phyloP scores from a whole-genome alignment of 2,888 invertebrate species.

The Xylota sylvarum region DNA sequence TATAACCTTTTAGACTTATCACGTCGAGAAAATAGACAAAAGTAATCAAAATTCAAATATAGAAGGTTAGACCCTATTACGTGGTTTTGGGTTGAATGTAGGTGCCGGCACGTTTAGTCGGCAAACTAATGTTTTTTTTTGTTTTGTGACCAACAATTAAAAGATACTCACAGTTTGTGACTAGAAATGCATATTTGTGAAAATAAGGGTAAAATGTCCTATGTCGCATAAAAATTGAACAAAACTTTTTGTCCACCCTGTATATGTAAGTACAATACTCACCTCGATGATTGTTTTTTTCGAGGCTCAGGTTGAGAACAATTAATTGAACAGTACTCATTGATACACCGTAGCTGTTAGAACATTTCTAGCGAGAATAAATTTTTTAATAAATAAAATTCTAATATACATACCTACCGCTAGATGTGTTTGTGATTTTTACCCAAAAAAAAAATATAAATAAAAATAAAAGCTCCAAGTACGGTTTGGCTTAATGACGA shows the following conservation, averaged over 20 bases:
- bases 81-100: background rate
- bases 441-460: background rate
- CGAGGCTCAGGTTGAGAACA: slow-evolving; percentile 19
- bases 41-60: background rate
- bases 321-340: slow-evolving; percentile 61
- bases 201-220: too few relatives aligned
- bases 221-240: too few relatives aligned
- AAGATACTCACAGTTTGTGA: too few relatives aligned
- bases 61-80: background rate
- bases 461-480: background rate
- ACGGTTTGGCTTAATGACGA: slow-evolving; percentile 40
- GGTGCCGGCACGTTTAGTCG: background rate
- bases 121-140: too few relatives aligned
- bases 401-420: background rate
- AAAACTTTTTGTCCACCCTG: slow-evolving; percentile 23
- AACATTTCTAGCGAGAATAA: slow-evolving; percentile 27
- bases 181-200: too few relatives aligned
- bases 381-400: background rate
- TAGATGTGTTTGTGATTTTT: background rate
- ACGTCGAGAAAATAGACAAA: background rate
- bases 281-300: slow-evolving; percentile 5
- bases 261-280: slow-evolving; percentile 10
- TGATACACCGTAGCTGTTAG: slow-evolving; percentile 55
- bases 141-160: too few relatives aligned
- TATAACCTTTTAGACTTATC: background rate